Percentiles rank a stretch among this genome's conserved stretches.
Conservation (phyloP, 1,140 invertebrate genomes). For the Maniola jurtina region DNA sequence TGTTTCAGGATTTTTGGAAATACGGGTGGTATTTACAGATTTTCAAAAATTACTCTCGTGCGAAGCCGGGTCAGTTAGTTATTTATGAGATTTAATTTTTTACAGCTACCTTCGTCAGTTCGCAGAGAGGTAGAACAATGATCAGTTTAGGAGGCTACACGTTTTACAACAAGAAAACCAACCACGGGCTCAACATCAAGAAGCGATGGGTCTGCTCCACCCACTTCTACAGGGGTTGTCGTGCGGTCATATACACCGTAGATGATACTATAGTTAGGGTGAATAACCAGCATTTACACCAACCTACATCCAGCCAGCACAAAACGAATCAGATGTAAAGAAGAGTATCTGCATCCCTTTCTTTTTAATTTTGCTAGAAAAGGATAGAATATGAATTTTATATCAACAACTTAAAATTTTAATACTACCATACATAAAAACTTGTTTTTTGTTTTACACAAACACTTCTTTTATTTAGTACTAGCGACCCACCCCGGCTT, state of each 20-base stretch:
- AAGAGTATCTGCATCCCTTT: no score
- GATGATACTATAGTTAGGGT: slow-evolving; percentile 35
- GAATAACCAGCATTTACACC: slow-evolving; percentile 46
- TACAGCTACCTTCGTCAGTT: slow-evolving; percentile 43
- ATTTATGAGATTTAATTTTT: background rate
- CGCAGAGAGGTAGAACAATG: slow-evolving; percentile 43
- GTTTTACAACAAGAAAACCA: slow-evolving; percentile 43
- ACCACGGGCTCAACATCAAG: slow-evolving; percentile 23
- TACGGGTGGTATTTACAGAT: background rate
- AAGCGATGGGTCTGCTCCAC: slow-evolving; percentile 57
- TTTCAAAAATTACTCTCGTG: background rate
- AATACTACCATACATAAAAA: no score
- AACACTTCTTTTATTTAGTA: no score
- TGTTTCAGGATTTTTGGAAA: background rate
- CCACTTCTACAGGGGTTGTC: slow-evolving; percentile 44
- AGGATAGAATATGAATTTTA: no score
- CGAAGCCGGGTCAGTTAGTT: no score
- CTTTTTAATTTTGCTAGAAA: no score
- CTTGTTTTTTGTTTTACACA: no score
- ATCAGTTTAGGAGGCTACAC: slow-evolving; percentile 46
- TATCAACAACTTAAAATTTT: no score
- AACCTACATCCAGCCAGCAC: slow-evolving; percentile 14
- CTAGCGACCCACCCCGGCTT: no score
- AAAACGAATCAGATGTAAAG: background rate
- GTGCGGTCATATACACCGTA: slow-evolving; percentile 44